Evolutionary conservation across 2,113 vertebrate species (phyloP), one percentile per base, ranked within the genome.

Genomic region (Rhadina sibilatrix): DNA sequence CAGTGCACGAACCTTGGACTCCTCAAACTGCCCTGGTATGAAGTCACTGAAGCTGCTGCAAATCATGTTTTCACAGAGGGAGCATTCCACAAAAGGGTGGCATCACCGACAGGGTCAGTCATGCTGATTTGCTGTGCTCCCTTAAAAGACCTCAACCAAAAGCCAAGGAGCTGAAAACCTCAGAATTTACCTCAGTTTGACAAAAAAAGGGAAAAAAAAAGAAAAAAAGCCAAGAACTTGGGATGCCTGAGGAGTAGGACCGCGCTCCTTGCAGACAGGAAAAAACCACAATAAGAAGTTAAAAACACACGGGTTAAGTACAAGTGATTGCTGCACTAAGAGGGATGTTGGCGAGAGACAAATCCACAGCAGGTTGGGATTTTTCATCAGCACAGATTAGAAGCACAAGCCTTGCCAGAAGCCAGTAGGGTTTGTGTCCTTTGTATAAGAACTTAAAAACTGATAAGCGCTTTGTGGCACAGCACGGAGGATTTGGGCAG

Each of bases 361-460:
- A 89, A 93, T 81, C 63, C 70, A 54, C 50, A 76, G 77, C 60
- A 84, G 53, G 81, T 9, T 82, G 78, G n/a, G 89, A 91, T 97
- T 95, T 95, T 94, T 82, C 46, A 61, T 76, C 61, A 95, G 65
- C 90, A 69, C 30, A 85, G 87, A 89, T 94, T 93, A 94, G 65
- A 79, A 57, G 23, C 49, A 49, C 31, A 50, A 89, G 23, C 17
- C 40, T 65, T 33, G 47, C 46, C 38, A 82, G 71, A 69, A 85
- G 66, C 61, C 53, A 66, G 27, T 1, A 57, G 53, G 50, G 63
- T 13, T 93, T 95, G 54, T 68, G 61, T 27, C 27, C 57, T 89
- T 89, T 20, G 2, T 76, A 6, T 88, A 90, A 90, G 81, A 92
- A 85, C 44, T 69, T 64, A 83, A 90, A 89, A 89, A 50, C 66